Conservation (phyloP, 2,113 vertebrate genomes). For the Eonycteris spelaea region DNA sequence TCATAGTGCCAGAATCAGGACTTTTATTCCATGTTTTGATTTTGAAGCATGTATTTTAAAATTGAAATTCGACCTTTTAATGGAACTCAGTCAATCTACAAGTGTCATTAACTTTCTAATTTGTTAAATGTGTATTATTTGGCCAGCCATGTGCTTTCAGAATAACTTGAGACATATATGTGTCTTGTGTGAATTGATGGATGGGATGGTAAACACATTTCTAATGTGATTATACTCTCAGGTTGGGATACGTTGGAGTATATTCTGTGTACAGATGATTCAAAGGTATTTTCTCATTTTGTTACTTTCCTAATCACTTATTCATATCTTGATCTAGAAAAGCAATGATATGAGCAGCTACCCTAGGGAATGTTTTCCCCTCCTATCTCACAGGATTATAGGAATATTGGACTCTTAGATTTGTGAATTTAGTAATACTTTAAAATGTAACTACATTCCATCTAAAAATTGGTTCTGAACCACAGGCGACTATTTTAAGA, state of each 20-base stretch:
- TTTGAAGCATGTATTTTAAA: constrained; percentile 40
- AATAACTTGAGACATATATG: background rate
- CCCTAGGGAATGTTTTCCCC: background rate
- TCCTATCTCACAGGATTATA: background rate
- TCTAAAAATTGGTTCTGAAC: constrained; percentile 31
- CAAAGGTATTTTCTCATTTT: constrained; percentile 51
- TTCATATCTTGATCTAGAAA: constrained; percentile 36
- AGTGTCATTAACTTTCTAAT: background rate
- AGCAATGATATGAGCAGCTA: background rate
- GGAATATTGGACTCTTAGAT: constrained; percentile 21
- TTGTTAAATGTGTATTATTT: constrained; percentile 38
- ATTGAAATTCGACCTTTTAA: constrained; percentile 32
- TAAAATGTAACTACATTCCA: constrained; percentile 29
- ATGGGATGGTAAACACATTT: background rate
- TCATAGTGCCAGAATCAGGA: background rate
- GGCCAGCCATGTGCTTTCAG: background rate
- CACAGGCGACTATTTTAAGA: background rate
- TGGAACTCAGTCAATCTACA: constrained; percentile 9
- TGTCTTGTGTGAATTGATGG: constrained; percentile 4
- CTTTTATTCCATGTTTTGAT: constrained; percentile 43
- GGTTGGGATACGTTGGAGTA: background rate
- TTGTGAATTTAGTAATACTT: constrained; percentile 51
- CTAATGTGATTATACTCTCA: background rate
- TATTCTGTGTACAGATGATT: constrained; percentile 2
- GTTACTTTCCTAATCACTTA: background rate